phyloP scores from a whole-genome alignment of 2,888 invertebrate species.

The Lacanobia oleracea region DNA sequence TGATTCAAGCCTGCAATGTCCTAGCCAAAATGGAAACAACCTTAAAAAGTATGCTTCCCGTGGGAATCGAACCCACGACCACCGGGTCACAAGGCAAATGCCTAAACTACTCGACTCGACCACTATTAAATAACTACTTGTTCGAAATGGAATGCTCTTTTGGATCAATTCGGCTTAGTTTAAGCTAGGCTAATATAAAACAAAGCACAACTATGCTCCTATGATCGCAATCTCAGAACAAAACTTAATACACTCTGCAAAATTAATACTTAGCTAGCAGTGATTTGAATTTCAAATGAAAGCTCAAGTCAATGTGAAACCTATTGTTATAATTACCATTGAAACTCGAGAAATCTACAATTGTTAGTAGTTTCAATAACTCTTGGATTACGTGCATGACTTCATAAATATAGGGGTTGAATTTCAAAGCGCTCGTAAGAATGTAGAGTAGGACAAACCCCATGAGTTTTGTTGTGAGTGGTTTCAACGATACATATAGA shows the following conservation, averaged over 20 bases:
- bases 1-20: no score
- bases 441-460: background rate
- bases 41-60: no score
- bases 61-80: no score
- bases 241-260: constrained; percentile 52
- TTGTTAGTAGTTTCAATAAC: constrained; percentile 32
- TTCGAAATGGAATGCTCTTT: background rate
- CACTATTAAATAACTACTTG: no score
- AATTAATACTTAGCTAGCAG: constrained; percentile 59
- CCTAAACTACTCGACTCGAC: no score
- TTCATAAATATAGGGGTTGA: constrained; percentile 14
- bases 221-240: background rate
- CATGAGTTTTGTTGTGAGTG: background rate
- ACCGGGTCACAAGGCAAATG: no score
- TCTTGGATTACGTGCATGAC: constrained; percentile 9
- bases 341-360: constrained; percentile 14
- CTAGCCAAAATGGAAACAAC: no score
- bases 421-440: background rate
- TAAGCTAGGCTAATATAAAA: constrained; percentile 5
- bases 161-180: background rate
- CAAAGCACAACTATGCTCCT: background rate
- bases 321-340: constrained; percentile 27
- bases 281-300: constrained; percentile 70
- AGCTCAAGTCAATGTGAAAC: constrained; percentile 51
- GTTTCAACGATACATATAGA: background rate